Evolutionary conservation across 2,113 vertebrate species (phyloP), one percentile per base, ranked within the genome.

Genomic region (Dicentrarchus labrax): DNA sequence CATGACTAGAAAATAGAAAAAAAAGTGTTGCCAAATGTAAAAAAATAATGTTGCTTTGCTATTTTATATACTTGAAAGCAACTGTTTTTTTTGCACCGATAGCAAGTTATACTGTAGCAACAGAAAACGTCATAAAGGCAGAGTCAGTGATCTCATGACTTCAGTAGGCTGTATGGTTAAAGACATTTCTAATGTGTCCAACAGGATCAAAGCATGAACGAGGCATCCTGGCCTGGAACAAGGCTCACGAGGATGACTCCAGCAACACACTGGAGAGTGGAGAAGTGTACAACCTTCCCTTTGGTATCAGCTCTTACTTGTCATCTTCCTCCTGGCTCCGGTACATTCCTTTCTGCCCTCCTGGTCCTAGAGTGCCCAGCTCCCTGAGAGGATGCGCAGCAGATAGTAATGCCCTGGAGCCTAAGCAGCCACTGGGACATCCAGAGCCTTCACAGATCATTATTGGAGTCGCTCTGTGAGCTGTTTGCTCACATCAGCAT

Each of bases 151-250:
- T 59, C 39, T 51, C 13, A 51, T n/a, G 39, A 13, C 16, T 57
- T 51, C 39, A 56, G 12, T 4, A 13, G 36, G 13, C 41, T 5
- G 2, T 22, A 19, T n/a, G 59, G 0, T 66, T 80, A 16, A 72
- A 83, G 24, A 12, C 43, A 36, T 36, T 48, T 83, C 71, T 76
- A 65, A 41, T 5, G 13, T 85, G 47, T 85, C 74, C 39, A 61
- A 67, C 90, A 99, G 98, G 98, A 77, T 97, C 96, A 17, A 95
- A 91, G 85, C 94, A 96, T 51, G 98, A 99, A 84, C 94, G 98
- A 6, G 98, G 98, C 3, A 94, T 99, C 30, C 65, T 94, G 61
- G 91, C 95, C 0, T 99, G 97, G 98, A 97, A 94, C 84, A 91
- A 95, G n/a, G 92, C 90, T 68, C 94, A 96, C 7, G 83, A 94